These are phyloP conservation scores for Acanthiza pusilla DNA, from an alignment of 2,797 vertebrate species.

Conservation along the genomic window DNA sequence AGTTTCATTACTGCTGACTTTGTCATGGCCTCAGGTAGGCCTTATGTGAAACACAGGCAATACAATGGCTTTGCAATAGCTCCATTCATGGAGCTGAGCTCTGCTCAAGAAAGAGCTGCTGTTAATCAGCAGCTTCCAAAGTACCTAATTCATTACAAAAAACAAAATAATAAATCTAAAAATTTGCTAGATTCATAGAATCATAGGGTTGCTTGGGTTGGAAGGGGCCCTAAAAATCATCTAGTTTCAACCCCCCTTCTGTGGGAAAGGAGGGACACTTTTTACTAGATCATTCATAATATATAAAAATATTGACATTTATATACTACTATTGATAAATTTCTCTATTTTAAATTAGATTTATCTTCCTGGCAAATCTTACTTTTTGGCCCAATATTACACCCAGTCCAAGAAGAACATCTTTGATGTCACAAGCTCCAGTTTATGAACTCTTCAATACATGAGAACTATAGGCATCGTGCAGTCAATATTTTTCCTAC, in stretches of 20 bases:
- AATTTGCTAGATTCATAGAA: neutral
- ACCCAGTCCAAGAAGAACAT: neutral
- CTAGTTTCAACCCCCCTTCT: fast-evolving
- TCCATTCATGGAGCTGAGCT: neutral
- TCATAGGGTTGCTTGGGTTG: neutral
- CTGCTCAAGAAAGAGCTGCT: neutral
- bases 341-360: neutral
- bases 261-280: neutral
- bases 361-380: neutral
- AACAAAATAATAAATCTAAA: neutral
- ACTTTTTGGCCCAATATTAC: neutral
- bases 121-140: neutral
- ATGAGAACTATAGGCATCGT: neutral
- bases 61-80: neutral
- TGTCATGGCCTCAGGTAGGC: neutral
- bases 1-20: neutral
- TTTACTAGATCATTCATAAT: neutral
- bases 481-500: neutral
- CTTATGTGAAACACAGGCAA: neutral
- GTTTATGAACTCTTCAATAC: neutral
- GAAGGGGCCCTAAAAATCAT: neutral
- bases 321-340: neutral
- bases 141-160: neutral
- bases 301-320: neutral
- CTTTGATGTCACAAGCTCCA: neutral